Evolutionary conservation across 2,888 invertebrate species (phyloP), one percentile per base, ranked within the genome.

Genomic region (Hydrotaea diabolus): DNA sequence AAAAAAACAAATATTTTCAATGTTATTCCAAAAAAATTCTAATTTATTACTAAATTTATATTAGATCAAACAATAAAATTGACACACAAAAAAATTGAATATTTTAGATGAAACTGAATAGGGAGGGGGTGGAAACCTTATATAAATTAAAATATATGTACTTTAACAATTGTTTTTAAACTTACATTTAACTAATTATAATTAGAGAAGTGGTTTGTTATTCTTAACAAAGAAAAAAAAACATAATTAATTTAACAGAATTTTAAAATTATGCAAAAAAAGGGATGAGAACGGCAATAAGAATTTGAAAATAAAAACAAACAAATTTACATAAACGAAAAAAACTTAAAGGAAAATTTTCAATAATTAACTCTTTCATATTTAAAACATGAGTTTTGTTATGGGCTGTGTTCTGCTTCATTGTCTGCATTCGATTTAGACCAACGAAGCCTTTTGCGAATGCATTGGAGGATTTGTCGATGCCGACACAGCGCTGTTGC

Each of bases 201-300:
- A 78, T 21, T n/a, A n/a, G n/a, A n/a, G n/a, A n/a, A n/a, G 39
- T 23, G 49, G 36, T 26, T 73, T 80, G 3, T 64, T 23, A 71
- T 75, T 81, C 64, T 81, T 81, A 84, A 84, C 81, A 81, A 75
- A 83, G 57, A 75, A 39, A 72, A 23, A 74, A 77, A n/a, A n/a
- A n/a, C n/a, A 73, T 39, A 49, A 55, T 66, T 75, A 66, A 31
- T 71, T 26, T 53, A 71, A 71, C 53, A 71, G 26, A 71, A 71
- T 71, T 17, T 55, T 49, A 23, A 69, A 69, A 49, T 21, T 53
- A 66, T 53, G n/a, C 31, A 71, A 31, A 19, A 59, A 72, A 55
- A 46, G 53, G 62, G 43, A 21, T 17, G 39, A 57, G 43, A 4
- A 7, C 36, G 39, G 64, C 57, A 59, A 46, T n/a, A 82, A 82